Percentiles rank a stretch among this genome's conserved stretches.
Evolutionary conservation across 2,113 vertebrate genomes (phyloP).

Genomic region (Empidonax alnorum): DNA sequence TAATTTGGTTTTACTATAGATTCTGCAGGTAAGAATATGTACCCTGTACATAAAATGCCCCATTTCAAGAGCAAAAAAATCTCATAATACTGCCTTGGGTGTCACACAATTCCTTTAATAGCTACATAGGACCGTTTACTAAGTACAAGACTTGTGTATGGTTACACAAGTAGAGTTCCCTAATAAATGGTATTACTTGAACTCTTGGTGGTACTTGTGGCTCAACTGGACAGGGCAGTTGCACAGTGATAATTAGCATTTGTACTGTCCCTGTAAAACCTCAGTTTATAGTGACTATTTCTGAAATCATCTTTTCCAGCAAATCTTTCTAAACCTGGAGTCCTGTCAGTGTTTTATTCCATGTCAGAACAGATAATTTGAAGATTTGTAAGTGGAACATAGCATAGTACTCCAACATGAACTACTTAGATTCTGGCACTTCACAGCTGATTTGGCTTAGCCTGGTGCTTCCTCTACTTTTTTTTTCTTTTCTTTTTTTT

Average conservation of each 20-base stretch:
- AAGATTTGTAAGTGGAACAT: not conserved
- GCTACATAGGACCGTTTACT: not conserved
- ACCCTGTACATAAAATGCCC: not conserved
- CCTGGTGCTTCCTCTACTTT: not conserved
- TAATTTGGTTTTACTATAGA: not conserved
- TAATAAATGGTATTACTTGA: not conserved
- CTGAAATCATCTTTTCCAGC: not conserved
- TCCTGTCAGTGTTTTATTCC: not conserved
- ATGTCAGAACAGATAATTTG: not conserved
- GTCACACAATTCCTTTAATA: not conserved
- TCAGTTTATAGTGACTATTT: not conserved
- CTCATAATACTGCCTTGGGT: not conserved
- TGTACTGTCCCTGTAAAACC: not conserved
- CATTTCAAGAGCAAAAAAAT: not conserved
- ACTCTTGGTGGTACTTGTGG: not conserved
- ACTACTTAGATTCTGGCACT: not conserved
- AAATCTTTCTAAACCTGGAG: not conserved
- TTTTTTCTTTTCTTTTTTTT: not conserved
- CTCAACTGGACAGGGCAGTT: not conserved
- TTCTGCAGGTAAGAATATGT: not conserved
- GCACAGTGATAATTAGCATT: not conserved
- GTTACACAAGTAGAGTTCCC: not conserved
- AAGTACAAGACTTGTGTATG: not conserved
- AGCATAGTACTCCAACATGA: not conserved
- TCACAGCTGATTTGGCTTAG: not conserved